These are phyloP conservation scores for Thinocorus orbignyianus DNA, from an alignment of 2,113 vertebrate species.

Conservation along the genomic window DNA sequence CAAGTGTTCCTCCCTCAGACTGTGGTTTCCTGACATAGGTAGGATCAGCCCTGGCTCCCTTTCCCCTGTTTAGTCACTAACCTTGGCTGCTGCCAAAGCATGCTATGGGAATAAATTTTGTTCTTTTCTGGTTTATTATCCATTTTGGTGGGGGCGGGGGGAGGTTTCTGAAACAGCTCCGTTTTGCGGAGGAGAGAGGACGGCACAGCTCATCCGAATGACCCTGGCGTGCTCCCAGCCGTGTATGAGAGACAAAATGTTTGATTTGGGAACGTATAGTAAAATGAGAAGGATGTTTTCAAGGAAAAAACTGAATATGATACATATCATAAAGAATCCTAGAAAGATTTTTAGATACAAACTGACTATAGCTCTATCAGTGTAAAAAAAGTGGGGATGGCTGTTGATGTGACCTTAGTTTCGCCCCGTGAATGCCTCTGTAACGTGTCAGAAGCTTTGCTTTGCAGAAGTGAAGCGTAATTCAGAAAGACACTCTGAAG, in stretches of 20 bases:
- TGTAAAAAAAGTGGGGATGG: not conserved
- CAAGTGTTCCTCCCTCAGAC: not conserved
- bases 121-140: not conserved
- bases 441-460: not conserved
- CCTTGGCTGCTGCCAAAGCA: not conserved
- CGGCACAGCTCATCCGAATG: not conserved
- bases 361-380: not conserved
- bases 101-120: not conserved
- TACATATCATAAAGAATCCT: not conserved
- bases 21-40: conserved; percentile 28
- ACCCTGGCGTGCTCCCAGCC: not conserved
- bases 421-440: not conserved
- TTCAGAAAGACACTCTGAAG: not conserved
- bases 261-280: not conserved
- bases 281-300: not conserved
- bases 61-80: not conserved
- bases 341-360: not conserved
- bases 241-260: not conserved
- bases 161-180: not conserved
- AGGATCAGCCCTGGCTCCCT: conserved; percentile 9
- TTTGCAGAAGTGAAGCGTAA: not conserved
- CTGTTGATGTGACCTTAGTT: not conserved
- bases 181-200: not conserved
- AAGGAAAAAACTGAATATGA: not conserved
- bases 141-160: not conserved